Base-by-base conservation (phyloP, 1,140 invertebrate species). In the Magallana ariakensis region DNA sequence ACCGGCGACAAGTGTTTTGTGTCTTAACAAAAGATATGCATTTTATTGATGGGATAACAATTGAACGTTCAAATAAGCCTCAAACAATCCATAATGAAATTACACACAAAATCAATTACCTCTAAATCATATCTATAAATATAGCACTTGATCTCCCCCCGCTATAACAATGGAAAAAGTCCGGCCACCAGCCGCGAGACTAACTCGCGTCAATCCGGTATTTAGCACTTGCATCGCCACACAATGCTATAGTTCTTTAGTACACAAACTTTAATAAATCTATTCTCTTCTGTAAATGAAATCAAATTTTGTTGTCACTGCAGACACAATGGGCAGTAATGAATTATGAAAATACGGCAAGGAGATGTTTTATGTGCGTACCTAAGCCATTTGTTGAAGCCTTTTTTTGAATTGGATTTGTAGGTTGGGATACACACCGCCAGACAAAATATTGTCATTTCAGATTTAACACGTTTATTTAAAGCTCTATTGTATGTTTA, bases 161-260 rank as follows among this genome's bases (percentile, higher is more conserved):
- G 10, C 22, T 22, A 75, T 75, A 75, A 75, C 66, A 75, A 75
- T 75, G 22, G 22, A 75, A 22, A 8, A 26, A 75, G 66, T 75
- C 22, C 66, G 66, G 66, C 66, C 66, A 75, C 66, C 66, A 75
- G 66, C 66, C 66, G 66, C 19, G 66, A 75, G 66, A 75, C 66
- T 75, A 75, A 75, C 66, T 75, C 66, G 22, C 66, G 66, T 75
- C 66, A 75, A 75, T 75, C 66, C 22, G 19, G 66, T 75, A 75
- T 75, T 75, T 75, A 75, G 66, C 66, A 75, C 22, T 75, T 75
- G 66, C 26, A 75, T 22, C 22, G 66, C 80, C 53, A 82, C 55
- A 82, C 80, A 82, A 82, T 82, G 16, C 80, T 82, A 82, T 82
- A 82, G 80, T 82, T 82, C 80, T 82, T 82, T 82, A 82, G 46